Conservation (phyloP, 2,113 vertebrate species). For the Bufo gargarizans region DNA sequence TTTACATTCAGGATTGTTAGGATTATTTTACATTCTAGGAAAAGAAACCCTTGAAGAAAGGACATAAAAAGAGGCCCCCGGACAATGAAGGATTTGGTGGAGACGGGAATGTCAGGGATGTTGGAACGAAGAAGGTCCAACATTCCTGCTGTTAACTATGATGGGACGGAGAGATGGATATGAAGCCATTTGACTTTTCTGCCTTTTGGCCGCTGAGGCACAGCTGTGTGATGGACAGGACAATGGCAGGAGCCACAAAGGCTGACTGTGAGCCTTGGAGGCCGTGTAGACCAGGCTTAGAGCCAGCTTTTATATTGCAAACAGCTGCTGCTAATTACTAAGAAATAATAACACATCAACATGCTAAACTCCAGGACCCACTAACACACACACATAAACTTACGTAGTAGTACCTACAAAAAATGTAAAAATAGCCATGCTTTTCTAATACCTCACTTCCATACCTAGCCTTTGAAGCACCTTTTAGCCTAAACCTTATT, state of each 20-base stretch:
- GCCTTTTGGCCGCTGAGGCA: constrained; percentile 47
- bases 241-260: constrained; percentile 14
- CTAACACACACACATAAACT: neutral
- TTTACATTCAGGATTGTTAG: no score
- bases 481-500: no score
- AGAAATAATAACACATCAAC: neutral
- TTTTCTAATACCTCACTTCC: no score
- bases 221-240: constrained; percentile 8
- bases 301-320: constrained; percentile 3
- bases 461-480: no score
- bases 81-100: neutral
- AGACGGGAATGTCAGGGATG: neutral
- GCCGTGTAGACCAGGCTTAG: neutral
- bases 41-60: neutral
- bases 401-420: neutral
- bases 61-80: neutral
- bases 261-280: neutral
- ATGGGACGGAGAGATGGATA: neutral
- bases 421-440: neutral
- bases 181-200: constrained; percentile 23
- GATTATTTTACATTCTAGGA: neutral
- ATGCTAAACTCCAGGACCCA: neutral
- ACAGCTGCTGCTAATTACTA: constrained; percentile 18
- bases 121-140: neutral
- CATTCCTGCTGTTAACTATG: constrained; percentile 8